Base-by-base conservation (phyloP, 2,888 invertebrate genomes). In the Therioaphis trifolii region DNA sequence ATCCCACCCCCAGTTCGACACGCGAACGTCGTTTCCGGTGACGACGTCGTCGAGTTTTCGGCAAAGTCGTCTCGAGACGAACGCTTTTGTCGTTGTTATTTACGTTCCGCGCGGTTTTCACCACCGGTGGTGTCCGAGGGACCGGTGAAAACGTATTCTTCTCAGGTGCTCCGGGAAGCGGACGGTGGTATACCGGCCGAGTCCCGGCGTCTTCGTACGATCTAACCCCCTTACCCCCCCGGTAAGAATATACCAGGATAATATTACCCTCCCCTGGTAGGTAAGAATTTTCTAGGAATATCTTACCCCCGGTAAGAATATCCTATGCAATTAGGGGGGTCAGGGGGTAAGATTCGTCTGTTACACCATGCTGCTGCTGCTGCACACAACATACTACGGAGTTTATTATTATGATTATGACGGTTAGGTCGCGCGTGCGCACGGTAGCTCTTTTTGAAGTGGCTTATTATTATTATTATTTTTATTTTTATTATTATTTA, bases 401-500 rank as follows among this genome's bases (percentile, higher is more conserved):
- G 80, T 74, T 74, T 72, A 80, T 80, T 72, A 71, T 80, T 72
- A 82, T n/a, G 72, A 63, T 82, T 80, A 72, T 61, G 61, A 80
- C n/a, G n/a, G 63, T 63, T 72, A 63, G 72, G 72, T 72, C 69
- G n/a, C 46, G 71, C 58, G n/a, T n/a, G n/a, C n/a, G n/a, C n/a
- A n/a, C n/a, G 24, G 79, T 71, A 69, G 52, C 43, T 61, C 61
- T 80, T 46, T 72, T 58, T 24, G 29, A 63, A 82, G 72, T 82
- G 72, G 61, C 49, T 80, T 80, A 82, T 82, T 74, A 82, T 82
- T 63, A 80, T 80, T 80, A 80, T 61, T 43, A 80, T 21, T 78
- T 40, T 78, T 78, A 52, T 52, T 68, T 24, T 52, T 29, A 49
- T 43, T 61, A 63, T 76, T 72, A 68, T 71, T 72, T 58, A 24